These are phyloP conservation scores for Poicephalus gulielmi DNA, from an alignment of 2,113 vertebrate genomes.

Conservation along the genomic window DNA sequence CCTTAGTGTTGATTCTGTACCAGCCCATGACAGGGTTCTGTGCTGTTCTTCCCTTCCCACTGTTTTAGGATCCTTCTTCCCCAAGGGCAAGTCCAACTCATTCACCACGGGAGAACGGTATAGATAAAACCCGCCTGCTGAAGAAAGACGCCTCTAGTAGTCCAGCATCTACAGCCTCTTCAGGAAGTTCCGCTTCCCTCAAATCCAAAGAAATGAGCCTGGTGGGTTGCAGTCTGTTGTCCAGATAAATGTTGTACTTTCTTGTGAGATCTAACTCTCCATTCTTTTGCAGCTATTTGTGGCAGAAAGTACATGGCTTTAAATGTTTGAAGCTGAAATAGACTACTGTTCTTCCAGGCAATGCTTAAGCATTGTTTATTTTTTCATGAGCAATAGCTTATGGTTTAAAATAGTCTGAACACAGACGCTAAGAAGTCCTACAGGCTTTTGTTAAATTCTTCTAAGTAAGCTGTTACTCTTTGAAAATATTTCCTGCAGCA, in stretches of 20 bases:
- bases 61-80: slow-evolving; percentile 81
- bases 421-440: neutral
- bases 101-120: slow-evolving; percentile 83
- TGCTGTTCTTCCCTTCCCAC: neutral
- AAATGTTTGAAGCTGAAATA: neutral
- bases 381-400: neutral
- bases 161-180: slow-evolving; percentile 85
- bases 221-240: slow-evolving; percentile 63
- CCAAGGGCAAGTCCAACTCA: slow-evolving; percentile 82
- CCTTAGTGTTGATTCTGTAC: neutral
- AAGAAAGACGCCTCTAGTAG: slow-evolving; percentile 87
- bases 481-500: neutral
- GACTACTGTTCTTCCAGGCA: neutral
- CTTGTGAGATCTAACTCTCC: neutral
- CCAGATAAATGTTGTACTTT: neutral
- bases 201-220: slow-evolving; percentile 87
- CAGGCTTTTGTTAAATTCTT: neutral
- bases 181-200: slow-evolving; percentile 83
- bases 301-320: neutral
- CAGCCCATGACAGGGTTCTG: neutral
- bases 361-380: neutral
- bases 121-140: slow-evolving; percentile 82
- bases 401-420: neutral
- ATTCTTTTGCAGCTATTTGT: neutral
- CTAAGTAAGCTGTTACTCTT: neutral